Conservation (phyloP, 2,888 invertebrate genomes). For the Aphodius granarius region DNA sequence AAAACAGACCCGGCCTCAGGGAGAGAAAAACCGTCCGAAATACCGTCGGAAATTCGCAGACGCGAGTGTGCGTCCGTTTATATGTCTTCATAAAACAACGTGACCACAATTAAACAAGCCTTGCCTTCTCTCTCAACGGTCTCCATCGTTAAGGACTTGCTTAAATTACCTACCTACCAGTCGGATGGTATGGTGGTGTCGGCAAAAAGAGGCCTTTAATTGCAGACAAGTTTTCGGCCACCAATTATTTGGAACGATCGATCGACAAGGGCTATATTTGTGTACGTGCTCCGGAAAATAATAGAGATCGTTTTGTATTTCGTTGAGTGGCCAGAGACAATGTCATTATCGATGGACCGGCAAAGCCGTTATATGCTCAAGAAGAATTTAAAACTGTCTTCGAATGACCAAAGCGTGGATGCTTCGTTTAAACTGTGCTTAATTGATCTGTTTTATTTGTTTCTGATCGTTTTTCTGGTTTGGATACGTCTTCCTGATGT, state of each 20-base stretch:
- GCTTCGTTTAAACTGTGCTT: not conserved
- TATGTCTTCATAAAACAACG: constrained; percentile 48
- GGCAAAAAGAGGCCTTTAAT: constrained; percentile 46
- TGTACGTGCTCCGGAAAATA: not conserved
- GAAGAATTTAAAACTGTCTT: not conserved
- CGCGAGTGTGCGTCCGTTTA: constrained; percentile 39
- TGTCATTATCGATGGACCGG: not conserved
- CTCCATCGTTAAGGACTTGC: constrained; percentile 42
- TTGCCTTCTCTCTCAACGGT: constrained; percentile 48
- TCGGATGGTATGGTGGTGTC: constrained; percentile 27
- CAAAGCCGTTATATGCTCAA: not conserved
- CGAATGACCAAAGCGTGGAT: not conserved
- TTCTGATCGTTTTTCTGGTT: no score
- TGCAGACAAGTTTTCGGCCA: constrained; percentile 38
- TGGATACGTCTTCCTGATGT: no score
- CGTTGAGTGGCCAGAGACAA: not conserved
- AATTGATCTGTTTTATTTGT: not conserved
- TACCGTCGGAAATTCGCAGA: constrained; percentile 33
- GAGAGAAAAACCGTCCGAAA: constrained; percentile 22
- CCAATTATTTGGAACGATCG: constrained; percentile 41
- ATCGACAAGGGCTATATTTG: constrained; percentile 22
- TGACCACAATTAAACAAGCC: constrained; percentile 39
- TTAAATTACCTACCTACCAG: constrained; percentile 43
- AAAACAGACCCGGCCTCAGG: constrained; percentile 10
- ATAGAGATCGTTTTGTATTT: not conserved